Evolutionary conservation across 1,140 invertebrate species (phyloP).

Genomic region (Panagrolaimus sp.): DNA sequence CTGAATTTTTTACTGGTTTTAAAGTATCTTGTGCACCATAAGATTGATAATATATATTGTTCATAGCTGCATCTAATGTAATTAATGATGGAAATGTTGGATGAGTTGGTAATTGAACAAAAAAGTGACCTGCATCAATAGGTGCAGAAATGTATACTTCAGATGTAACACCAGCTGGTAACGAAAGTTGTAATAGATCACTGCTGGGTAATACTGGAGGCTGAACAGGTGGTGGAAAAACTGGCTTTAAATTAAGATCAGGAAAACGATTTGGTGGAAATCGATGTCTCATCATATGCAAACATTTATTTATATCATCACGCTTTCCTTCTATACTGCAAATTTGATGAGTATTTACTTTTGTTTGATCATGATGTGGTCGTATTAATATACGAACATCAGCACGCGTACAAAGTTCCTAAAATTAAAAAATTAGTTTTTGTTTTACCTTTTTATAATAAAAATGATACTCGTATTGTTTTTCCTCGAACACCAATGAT

Average conservation of each 20-base stretch:
- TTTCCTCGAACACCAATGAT: conserved; percentile 57
- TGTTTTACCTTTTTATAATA: background rate
- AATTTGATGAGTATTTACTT: conserved; percentile 53
- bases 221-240: conserved; percentile 39
- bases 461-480: conserved; percentile 45
- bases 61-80: conserved; percentile 68
- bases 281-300: conserved; percentile 52
- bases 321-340: conserved; percentile 55
- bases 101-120: conserved; percentile 86
- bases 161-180: conserved; percentile 83
- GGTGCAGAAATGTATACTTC: conserved; percentile 80
- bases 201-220: conserved; percentile 15
- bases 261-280: conserved; percentile 56
- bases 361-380: conserved; percentile 49
- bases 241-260: conserved; percentile 55
- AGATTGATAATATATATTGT: conserved; percentile 60
- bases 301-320: conserved; percentile 57
- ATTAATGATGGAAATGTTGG: conserved; percentile 76
- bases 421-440: conserved; percentile 23
- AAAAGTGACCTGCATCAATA: conserved; percentile 76
- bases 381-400: conserved; percentile 54
- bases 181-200: conserved; percentile 66
- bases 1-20: background rate
- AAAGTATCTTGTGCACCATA: conserved; percentile 59
- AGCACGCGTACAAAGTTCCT: conserved; percentile 54